Evolutionary conservation across 2,113 vertebrate species (phyloP).

Genomic region (Serilophus lunatus): DNA sequence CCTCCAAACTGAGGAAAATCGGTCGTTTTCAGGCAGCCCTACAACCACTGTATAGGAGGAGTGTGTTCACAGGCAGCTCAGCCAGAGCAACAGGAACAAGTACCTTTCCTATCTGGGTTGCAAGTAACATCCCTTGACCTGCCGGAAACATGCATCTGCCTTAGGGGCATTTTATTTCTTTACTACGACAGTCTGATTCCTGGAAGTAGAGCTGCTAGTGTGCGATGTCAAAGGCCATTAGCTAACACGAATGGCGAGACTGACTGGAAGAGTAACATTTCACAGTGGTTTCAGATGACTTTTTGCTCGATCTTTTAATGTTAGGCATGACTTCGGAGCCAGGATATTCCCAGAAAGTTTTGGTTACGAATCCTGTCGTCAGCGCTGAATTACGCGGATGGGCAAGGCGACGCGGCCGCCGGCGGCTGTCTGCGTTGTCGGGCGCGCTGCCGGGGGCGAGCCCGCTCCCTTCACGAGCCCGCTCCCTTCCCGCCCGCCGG

Average conservation of each 20-base stretch:
- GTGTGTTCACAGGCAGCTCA: background rate
- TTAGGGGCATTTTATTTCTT: background rate
- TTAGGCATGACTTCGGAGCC: background rate
- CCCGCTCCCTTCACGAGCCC: background rate
- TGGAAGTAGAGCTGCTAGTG: background rate
- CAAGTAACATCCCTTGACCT: too few species aligned
- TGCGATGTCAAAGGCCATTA: background rate
- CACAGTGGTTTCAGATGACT: background rate
- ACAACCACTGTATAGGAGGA: background rate
- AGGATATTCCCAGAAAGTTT: background rate
- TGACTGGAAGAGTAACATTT: background rate
- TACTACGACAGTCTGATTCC: background rate
- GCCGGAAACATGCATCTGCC: background rate
- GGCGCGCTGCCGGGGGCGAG: background rate
- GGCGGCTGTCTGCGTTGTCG: background rate
- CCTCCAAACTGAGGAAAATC: background rate
- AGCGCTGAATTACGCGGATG: background rate
- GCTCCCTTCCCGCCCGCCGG: background rate
- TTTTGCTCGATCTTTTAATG: background rate
- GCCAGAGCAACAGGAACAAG: background rate
- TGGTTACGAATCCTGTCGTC: background rate
- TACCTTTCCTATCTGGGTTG: background rate
- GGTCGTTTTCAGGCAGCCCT: background rate
- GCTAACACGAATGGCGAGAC: background rate
- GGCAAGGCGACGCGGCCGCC: background rate